phyloP scores from a whole-genome alignment of 2,888 invertebrate genomes.

The Lampropteryx suffumata region DNA sequence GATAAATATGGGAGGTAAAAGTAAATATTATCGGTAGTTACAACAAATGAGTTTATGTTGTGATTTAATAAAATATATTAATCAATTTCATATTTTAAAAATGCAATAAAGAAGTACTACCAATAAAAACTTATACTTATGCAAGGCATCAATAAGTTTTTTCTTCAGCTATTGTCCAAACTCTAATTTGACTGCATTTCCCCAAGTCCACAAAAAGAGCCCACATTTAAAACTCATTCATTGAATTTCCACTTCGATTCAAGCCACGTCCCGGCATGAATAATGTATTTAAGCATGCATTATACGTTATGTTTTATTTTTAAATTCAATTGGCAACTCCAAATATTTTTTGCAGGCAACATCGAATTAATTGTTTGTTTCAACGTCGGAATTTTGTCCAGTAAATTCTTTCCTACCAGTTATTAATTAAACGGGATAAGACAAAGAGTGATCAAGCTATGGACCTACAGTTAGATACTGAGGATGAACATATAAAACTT shows the following conservation, averaged over 20 bases:
- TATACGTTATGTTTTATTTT: constrained; percentile 29
- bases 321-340: constrained; percentile 25
- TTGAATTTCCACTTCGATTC: constrained; percentile 30
- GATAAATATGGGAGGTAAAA: no score
- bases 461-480: no score
- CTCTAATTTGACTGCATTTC: constrained; percentile 1
- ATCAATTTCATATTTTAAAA: no score
- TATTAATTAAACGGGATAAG: no score
- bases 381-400: constrained; percentile 11
- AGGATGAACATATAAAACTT: no score
- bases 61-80: no score
- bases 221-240: constrained; percentile 16
- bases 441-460: background rate
- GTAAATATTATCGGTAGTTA: no score
- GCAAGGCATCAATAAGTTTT: no score
- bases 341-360: constrained; percentile 18
- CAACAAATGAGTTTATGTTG: no score
- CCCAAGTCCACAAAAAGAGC: constrained; percentile 7
- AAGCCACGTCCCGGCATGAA: constrained; percentile 24
- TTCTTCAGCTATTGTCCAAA: background rate
- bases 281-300: constrained; percentile 29
- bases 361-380: constrained; percentile 25
- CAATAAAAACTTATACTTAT: no score
- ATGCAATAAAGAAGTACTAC: no score
- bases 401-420: no score